Base-by-base conservation (phyloP, 2,888 invertebrate genomes). In the Rotaria magnacalcarata region DNA sequence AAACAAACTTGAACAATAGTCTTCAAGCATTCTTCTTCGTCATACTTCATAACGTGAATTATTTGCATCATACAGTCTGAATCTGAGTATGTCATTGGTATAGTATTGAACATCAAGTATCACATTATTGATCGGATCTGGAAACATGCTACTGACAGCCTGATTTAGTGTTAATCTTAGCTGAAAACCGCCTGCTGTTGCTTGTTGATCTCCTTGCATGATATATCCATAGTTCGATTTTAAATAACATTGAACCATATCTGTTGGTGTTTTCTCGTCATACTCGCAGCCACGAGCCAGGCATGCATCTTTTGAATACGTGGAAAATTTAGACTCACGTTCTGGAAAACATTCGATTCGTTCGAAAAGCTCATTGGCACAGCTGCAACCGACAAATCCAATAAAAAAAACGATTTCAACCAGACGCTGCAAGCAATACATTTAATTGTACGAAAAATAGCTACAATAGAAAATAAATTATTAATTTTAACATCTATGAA, bases 331-430 rank as follows among this genome's bases (percentile, higher is more conserved):
- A 8, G 80, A 85, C n/a, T 54, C 41, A 50, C 84, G 60, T 60
- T 87, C 87, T n/a, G 87, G 87, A 74, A 34, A 85, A 84, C 87
- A 87, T 84, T 87, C 87, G 16, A 87, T 52, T 41, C 87, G 58
- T 43, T 85, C 43, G 21, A 47, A 10, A 47, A 11, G 11, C 47
- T 47, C 47, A 47, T 47, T 47, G 11, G 8, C 11, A 47, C 11
- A 2, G 47, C 7, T 11, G 4, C 8, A 10, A 47, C 7, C 5
- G 7, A 11, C 47, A 47, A 47, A 11, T 11, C 47, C 47, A 47
- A 47, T 47, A 47, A 47, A 11, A 11, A 47, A 7, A 47, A 47
- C 7, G 8, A 47, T 0, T 47, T 10, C 4, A 47, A 11, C 47
- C 0, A 47, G 7, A 4, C 47, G 47, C 7, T 11, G 11, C 47